Percentiles rank a stretch among this genome's conserved stretches.
Evolutionary conservation across 2,113 vertebrate species (phyloP).

Genomic region (Melozone crissalis): DNA sequence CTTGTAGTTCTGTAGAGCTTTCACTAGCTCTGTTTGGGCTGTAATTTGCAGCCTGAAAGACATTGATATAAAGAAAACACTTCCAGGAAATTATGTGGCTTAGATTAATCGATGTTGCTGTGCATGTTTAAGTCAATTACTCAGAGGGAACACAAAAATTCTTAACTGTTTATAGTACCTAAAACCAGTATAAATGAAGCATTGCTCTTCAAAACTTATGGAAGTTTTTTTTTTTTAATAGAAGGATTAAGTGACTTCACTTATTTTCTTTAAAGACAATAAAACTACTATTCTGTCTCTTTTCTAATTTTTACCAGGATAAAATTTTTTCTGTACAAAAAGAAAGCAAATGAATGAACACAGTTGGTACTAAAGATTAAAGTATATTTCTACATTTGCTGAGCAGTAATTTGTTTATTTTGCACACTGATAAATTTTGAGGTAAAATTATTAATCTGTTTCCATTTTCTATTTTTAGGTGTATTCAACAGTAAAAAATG

Average conservation of each 20-base stretch:
- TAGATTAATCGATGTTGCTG: background rate
- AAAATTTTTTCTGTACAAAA: conserved; percentile 20
- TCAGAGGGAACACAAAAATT: background rate
- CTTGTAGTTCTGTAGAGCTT: background rate
- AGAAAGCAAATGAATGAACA: conserved; percentile 40
- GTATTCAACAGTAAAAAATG: conserved; percentile 58
- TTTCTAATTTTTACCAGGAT: conserved; percentile 34
- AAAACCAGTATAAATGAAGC: conserved; percentile 18
- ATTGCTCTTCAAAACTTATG: conserved; percentile 7
- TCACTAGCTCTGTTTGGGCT: background rate
- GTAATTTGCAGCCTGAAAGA: background rate
- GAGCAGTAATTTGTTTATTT: conserved; percentile 14
- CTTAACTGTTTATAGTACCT: background rate
- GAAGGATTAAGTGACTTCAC: conserved; percentile 31
- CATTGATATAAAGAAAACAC: background rate
- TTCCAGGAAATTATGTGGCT: background rate
- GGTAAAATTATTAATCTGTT: conserved; percentile 45
- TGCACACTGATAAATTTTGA: conserved; percentile 51
- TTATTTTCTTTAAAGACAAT: conserved; percentile 9
- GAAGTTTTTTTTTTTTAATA: background rate
- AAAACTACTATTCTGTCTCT: background rate
- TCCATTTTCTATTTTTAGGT: conserved; percentile 27
- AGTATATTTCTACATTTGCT: conserved; percentile 39
- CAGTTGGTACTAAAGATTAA: conserved; percentile 22
- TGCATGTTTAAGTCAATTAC: background rate